Conservation (phyloP, 2,113 vertebrate genomes). For the Aphelocoma coerulescens region DNA sequence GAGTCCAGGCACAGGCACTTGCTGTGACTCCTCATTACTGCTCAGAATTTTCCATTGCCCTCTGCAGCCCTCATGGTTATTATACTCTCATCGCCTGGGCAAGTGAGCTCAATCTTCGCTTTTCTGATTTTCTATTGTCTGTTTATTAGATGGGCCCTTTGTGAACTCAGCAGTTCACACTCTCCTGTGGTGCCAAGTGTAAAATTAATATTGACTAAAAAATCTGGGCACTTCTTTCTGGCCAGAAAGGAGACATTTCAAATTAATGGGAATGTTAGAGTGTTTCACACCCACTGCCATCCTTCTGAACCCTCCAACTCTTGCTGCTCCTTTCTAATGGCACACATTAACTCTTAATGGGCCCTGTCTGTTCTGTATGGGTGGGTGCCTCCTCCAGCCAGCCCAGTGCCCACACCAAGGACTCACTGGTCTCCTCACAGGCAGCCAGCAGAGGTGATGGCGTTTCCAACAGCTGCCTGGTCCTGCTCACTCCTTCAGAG, state of each 20-base stretch:
- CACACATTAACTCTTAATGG: slow-evolving; percentile 53
- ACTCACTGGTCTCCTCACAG: background rate
- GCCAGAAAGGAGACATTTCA: slow-evolving; percentile 42
- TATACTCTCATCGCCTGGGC: background rate
- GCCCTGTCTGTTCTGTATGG: background rate
- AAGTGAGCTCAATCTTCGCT: slow-evolving; percentile 44
- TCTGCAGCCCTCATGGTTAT: slow-evolving; percentile 44
- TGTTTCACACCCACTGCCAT: slow-evolving; percentile 51
- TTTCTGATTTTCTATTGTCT: slow-evolving; percentile 60
- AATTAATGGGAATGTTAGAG: slow-evolving; percentile 59
- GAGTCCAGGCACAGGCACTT: background rate
- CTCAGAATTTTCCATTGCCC: slow-evolving; percentile 45
- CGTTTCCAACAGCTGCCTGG: background rate
- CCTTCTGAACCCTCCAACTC: slow-evolving; percentile 31
- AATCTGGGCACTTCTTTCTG: slow-evolving; percentile 58
- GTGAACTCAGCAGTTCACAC: slow-evolving; percentile 61
- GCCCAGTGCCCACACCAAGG: background rate
- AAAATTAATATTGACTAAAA: slow-evolving; percentile 74
- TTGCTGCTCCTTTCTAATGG: slow-evolving; percentile 17
- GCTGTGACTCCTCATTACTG: slow-evolving; percentile 31
- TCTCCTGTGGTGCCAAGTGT: slow-evolving; percentile 65
- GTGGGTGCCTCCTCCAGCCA: background rate
- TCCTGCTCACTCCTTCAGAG: background rate
- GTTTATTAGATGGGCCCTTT: slow-evolving; percentile 63
- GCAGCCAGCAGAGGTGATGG: background rate